Conservation (phyloP, 2,888 invertebrate genomes). For the Anorthoa munda region DNA sequence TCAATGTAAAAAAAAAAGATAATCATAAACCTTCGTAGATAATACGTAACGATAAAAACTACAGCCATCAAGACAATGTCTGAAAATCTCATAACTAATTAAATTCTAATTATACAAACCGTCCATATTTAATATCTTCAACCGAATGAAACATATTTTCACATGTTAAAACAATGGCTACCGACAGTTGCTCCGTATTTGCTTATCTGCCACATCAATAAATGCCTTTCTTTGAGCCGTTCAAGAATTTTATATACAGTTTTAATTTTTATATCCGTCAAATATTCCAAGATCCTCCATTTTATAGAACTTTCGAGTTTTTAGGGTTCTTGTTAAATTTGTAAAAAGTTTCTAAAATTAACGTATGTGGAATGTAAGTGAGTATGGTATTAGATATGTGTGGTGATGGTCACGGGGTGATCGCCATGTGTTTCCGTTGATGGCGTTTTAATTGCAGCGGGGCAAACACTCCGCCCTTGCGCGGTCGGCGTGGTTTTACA, state of each 20-base stretch:
- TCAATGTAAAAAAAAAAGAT: slow-evolving; percentile 33
- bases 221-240: slow-evolving; percentile 85
- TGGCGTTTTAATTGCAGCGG: slow-evolving; percentile 84
- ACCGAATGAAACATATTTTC: slow-evolving; percentile 83
- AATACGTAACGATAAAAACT: slow-evolving; percentile 26
- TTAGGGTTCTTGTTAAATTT: slow-evolving; percentile 54
- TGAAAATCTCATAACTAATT: slow-evolving; percentile 76
- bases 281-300: slow-evolving; percentile 64
- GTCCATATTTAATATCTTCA: slow-evolving; percentile 81
- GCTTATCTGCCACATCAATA: slow-evolving; percentile 86
- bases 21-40: slow-evolving; percentile 23
- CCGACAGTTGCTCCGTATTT: slow-evolving; percentile 83
- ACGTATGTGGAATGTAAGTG: slow-evolving; percentile 77
- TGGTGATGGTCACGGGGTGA: slow-evolving; percentile 85
- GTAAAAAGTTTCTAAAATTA: slow-evolving; percentile 70
- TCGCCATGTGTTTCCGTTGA: slow-evolving; percentile 78
- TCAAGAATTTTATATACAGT: slow-evolving; percentile 83
- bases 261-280: slow-evolving; percentile 82
- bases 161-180: slow-evolving; percentile 89
- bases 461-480: slow-evolving; percentile 82
- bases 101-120: slow-evolving; percentile 83
- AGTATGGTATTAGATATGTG: slow-evolving; percentile 81
- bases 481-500: slow-evolving; percentile 44
- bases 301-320: neutral
- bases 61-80: slow-evolving; percentile 45